Evolutionary conservation across 1,140 invertebrate genomes (phyloP).

Genomic region (Caenorhabditis brenneri): DNA sequence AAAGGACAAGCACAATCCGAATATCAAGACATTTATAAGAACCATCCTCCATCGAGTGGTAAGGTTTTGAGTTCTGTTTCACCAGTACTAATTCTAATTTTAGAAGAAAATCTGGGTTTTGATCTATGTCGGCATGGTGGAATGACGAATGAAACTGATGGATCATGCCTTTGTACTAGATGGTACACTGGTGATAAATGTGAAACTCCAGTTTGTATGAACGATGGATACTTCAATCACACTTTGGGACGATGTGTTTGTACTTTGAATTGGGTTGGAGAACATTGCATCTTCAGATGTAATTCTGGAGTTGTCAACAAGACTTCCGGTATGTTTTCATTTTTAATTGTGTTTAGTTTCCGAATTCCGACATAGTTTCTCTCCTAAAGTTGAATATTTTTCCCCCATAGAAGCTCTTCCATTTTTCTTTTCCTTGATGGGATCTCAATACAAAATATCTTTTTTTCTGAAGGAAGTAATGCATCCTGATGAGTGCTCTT

Average conservation of each 20-base stretch:
- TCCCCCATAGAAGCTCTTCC: not conserved
- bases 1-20: conserved; percentile 20
- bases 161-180: conserved; percentile 3
- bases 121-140: conserved; percentile 19
- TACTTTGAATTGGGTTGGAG: conserved; percentile 38
- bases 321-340: conserved; percentile 15
- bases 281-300: conserved; percentile 42
- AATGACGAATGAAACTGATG: conserved; percentile 33
- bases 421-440: not conserved
- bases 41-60: not conserved
- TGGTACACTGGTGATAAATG: conserved; percentile 32
- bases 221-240: conserved; percentile 40
- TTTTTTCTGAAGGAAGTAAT: not conserved
- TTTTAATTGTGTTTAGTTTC: too few relatives aligned
- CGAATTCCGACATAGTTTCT: too few relatives aligned
- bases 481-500: not conserved
- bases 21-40: not conserved
- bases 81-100: not conserved
- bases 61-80: not conserved
- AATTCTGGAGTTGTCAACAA: conserved; percentile 40
- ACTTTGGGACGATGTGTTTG: conserved; percentile 35
- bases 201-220: conserved; percentile 39
- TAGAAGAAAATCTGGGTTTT: conserved; percentile 2
- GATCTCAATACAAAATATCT: not conserved
- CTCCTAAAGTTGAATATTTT: not conserved